A percentile compares a stretch with the other conserved stretches of the same genome.
These are phyloP conservation scores for Eudasyphora cyanicolor DNA, from an alignment of 2,888 invertebrate species.

Conservation along the genomic window DNA sequence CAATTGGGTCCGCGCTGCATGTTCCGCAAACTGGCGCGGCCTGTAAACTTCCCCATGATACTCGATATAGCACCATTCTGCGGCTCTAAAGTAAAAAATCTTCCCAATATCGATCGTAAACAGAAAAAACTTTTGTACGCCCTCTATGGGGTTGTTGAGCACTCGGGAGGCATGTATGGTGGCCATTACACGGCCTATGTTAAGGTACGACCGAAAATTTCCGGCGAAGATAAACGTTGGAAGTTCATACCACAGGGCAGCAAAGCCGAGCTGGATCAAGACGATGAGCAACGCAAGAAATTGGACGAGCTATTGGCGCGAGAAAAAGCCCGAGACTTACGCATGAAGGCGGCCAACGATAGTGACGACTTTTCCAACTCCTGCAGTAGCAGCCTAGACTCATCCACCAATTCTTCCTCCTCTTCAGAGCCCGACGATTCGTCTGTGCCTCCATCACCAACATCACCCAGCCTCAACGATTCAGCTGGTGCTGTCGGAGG, in stretches of 20 bases:
- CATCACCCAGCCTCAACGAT: constrained; percentile 59
- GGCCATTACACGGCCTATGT: constrained; percentile 95
- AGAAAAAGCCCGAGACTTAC: constrained; percentile 76
- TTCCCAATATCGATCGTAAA: constrained; percentile 83
- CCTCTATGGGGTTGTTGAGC: constrained; percentile 96
- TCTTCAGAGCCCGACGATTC: constrained; percentile 77
- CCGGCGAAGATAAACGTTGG: constrained; percentile 86
- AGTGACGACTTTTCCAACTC: constrained; percentile 82
- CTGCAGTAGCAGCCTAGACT: constrained; percentile 77
- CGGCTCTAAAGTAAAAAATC: constrained; percentile 84
- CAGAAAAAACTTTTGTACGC: constrained; percentile 89
- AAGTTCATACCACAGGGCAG: constrained; percentile 86
- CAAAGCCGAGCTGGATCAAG: constrained; percentile 81
- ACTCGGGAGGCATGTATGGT: constrained; percentile 94
- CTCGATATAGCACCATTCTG: constrained; percentile 96
- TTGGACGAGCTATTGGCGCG: constrained; percentile 78
- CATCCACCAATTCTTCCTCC: constrained; percentile 64
- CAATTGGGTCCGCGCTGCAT: constrained; percentile 88
- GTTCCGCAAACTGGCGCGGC: constrained; percentile 91
- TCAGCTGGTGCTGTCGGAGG: constrained; percentile 78
- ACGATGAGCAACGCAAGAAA: constrained; percentile 80
- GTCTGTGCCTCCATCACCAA: constrained; percentile 73
- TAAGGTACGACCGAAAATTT: constrained; percentile 87
- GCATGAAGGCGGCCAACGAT: constrained; percentile 77
- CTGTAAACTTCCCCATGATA: constrained; percentile 91